Evolutionary conservation across 35 echinoderm and acorn worm species (phyloP), one percentile per base, ranked within the genome.

Genomic region (Lytechinus variegatus): DNA sequence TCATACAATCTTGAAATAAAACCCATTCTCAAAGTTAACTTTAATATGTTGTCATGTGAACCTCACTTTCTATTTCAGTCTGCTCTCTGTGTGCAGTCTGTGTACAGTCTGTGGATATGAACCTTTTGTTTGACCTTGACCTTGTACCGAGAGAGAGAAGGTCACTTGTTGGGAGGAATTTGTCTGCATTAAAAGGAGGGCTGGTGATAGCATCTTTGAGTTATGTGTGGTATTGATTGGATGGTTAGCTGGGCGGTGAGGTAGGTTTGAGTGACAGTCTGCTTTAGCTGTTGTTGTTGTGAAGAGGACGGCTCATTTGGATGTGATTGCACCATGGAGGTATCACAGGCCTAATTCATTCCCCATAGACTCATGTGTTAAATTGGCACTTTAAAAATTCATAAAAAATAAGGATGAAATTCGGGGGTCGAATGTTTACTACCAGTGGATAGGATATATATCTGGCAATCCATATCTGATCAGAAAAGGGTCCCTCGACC

Each of bases 191-290:
- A 19, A 79, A 27, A 4, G 88, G 88, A 44, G 52, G 88, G n/a
- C 29, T 90, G 88, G 88, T 90, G 88, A 90, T 33, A 12, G 14
- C 24, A 54, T 90, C 52, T 90, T 29, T 3, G 52, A 54, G n/a
- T 12, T 90, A 90, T 52, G 88, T 10, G 16, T 52, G 28, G 7
- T 90, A 54, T 90, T 90, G 28, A 90, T 54, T 90, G 88, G 28
- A 79, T 44, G 88, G 27, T 28, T 54, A 52, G 88, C 16, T 54
- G 88, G 88, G 33, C 28, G 88, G n/a, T 90, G 88, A 90, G 88
- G 52, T 44, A 44, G 88, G 88, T 52, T 90, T 90, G 88, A 52
- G 66, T 54, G 52, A 44, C 88, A 90, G 88, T 90, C 88, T 44
- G 88, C 28, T 27, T 90, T 44, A 7, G 28, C n/a, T 44, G 13